Evolutionary conservation across 2,888 invertebrate genomes (phyloP), one percentile per base, ranked within the genome.

Genomic region (Neoscelio sp.): DNA sequence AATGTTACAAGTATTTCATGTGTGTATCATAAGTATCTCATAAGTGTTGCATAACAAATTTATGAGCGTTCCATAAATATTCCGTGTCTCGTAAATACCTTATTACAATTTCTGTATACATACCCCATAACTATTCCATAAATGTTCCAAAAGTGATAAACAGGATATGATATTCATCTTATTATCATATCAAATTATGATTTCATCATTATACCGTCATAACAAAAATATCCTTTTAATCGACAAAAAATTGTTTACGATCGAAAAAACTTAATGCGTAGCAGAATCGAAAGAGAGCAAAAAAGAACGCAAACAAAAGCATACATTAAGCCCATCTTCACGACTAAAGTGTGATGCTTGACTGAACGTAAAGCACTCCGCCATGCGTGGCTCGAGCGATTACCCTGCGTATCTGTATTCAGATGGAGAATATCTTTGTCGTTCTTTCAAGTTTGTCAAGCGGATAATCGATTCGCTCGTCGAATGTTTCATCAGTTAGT

Each of bases 361-460:
- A 68, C 68, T 62, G 68, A 68, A 76, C 76, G 54, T 40, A 35
- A 68, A 76, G 40, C 68, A 76, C 62, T 76, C 67, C 13, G 64
- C 46, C 54, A 62, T 60, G 75, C 67, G 58, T 60, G 48, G 52
- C 46, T 38, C 62, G 62, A 67, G n/a, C 67, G 67, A 67, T 75
- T 67, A 67, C 52, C 68, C 75, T 18, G 35, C 12, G 73, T 35
- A 7, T 42, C 46, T 20, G 60, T 28, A 30, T 46, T 60, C 64
- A 33, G 40, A 64, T 42, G 68, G 15, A 26, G 46, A 48, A 46
- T 26, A 64, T 68, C 70, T 58, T 35, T 64, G 70, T 64, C 64
- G 62, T 62, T 70, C 68, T 76, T 70, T 77, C 58, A 48, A 70
- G 70, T 70, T 77, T 70, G 58, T 77, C 77, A 60, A 73, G 73